Evolutionary conservation across 2,113 vertebrate species (phyloP).

Genomic region (Hassar affinis): DNA sequence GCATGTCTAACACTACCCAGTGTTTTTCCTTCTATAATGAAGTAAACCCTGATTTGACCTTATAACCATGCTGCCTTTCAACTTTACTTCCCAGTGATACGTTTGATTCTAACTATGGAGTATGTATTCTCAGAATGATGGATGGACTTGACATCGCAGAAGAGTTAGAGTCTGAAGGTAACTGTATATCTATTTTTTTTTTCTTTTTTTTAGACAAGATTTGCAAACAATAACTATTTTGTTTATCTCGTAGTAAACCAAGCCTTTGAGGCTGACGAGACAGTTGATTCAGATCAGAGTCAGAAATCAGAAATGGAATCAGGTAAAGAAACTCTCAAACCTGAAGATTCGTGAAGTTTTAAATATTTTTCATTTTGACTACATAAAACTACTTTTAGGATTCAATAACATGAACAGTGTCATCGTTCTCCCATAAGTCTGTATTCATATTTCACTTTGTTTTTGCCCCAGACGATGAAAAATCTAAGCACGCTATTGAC

Average conservation of each 20-base stretch:
- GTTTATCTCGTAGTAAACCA: slow-evolving; percentile 60
- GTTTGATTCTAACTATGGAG: slow-evolving; percentile 70
- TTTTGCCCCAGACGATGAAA: slow-evolving; percentile 29
- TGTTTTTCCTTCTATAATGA: background rate
- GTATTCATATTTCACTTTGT: background rate
- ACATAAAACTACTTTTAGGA: background rate
- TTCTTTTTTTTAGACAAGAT: background rate
- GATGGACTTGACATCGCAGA: slow-evolving; percentile 66
- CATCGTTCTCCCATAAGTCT: background rate
- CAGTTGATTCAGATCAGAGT: slow-evolving; percentile 41
- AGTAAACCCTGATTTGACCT: background rate
- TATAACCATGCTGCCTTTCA: background rate
- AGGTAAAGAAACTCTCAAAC: slow-evolving; percentile 47
- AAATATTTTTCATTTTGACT: too few species aligned
- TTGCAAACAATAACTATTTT: background rate
- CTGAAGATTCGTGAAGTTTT: too few species aligned
- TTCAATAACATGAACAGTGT: background rate
- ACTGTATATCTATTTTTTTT: background rate
- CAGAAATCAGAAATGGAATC: slow-evolving; percentile 45
- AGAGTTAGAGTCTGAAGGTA: slow-evolving; percentile 66
- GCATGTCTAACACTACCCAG: background rate
- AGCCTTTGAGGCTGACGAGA: slow-evolving; percentile 61
- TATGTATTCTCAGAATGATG: slow-evolving; percentile 73
- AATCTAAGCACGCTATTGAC: background rate
- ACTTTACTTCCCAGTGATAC: slow-evolving; percentile 64